These are phyloP conservation scores for Leptocoma aspasia DNA, from an alignment of 2,113 vertebrate species.

Conservation along the genomic window DNA sequence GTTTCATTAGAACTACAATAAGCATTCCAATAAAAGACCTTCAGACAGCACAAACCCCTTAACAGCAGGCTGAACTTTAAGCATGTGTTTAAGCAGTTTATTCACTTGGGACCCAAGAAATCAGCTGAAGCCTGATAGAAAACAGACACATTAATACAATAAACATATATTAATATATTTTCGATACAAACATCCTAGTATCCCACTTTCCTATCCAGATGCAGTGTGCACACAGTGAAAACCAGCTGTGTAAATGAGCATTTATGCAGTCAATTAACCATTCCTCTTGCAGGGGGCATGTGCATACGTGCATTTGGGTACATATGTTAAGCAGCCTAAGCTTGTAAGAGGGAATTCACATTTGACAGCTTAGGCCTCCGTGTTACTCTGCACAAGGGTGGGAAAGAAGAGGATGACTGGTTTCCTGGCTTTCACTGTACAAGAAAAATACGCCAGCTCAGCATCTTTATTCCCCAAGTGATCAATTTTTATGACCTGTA, in stretches of 20 bases:
- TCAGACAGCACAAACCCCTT: neutral
- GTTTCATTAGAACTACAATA: neutral
- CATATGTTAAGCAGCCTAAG: neutral
- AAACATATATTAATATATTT: neutral
- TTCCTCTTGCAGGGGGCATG: neutral
- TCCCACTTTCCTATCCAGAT: neutral
- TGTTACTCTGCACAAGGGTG: neutral
- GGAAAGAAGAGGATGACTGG: neutral
- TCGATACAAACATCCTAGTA: neutral
- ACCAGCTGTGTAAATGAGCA: neutral
- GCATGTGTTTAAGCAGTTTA: neutral
- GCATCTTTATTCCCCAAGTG: neutral
- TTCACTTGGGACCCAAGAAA: neutral
- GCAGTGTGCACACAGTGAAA: neutral
- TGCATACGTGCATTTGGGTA: neutral
- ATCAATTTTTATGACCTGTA: conserved; percentile 8
- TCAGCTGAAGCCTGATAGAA: neutral
- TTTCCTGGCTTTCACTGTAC: neutral
- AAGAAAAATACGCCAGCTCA: neutral
- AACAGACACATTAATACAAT: neutral
- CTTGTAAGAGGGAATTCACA: neutral
- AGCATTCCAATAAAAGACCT: conserved; percentile 6
- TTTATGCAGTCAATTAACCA: neutral
- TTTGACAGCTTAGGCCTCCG: neutral
- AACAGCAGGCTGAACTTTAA: conserved; percentile 30